Evolutionary conservation across 2,888 invertebrate genomes (phyloP), one percentile per base, ranked within the genome.

Genomic region (Nomada hirtipes): DNA sequence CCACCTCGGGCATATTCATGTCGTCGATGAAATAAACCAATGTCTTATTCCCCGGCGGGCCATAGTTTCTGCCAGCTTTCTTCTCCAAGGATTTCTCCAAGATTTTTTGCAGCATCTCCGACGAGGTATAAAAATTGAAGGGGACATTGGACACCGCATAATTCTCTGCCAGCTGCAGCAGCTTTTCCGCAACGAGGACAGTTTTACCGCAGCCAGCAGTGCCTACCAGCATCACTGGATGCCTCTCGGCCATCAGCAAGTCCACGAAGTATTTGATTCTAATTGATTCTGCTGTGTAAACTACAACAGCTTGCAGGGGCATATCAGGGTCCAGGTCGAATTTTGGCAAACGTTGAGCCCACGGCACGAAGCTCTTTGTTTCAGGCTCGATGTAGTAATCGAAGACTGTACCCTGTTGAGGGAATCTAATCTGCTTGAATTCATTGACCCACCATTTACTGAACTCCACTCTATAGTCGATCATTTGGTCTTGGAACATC

Each of bases 381-480:
- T 98, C 98, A 59, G 96, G 94, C 92, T 99, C 98, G 91, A 99
- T 97, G 93, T 96, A 99, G 93, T 97, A 99, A 94, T 99, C 99
- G 92, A 99, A 99, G 9, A 99, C 98, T 0, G 98, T 98, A 4
- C 98, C 98, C 77, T 97, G 97, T 70, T 96, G 89, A 1, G 99
- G 99, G 93, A 98, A 99, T 94, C 98, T 98, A 2, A 99, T 95
- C 36, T 97, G 97, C 94, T 99, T 99, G 94, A 99, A 99, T 94
- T 99, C 99, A 91, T 98, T 98, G 18, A 97, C 95, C 98, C 98
- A 99, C 99, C 99, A 99, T 95, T 99, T 99, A 60, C 98, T 98
- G 93, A 98, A 99, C 94, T 99, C 97, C 88, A 95, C 92, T 91
- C 96, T 94, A 90, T 96, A 95, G 91, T 96, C 96, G 0, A 95